Evolutionary conservation across 2,888 invertebrate species (phyloP).

Genomic region (Drosophila anceps): DNA sequence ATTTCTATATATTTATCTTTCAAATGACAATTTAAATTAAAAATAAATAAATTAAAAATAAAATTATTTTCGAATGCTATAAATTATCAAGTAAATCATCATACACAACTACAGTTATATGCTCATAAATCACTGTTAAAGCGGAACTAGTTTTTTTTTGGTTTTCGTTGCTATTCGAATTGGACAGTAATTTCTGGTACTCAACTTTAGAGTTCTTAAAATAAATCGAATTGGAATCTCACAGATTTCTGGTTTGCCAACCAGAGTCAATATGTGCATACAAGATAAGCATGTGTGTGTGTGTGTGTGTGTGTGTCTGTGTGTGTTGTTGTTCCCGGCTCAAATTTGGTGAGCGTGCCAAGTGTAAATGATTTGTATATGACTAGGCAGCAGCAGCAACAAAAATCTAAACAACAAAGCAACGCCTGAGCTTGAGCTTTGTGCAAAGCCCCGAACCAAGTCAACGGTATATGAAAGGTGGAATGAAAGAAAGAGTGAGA

Average conservation of each 20-base stretch:
- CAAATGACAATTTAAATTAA: too few species aligned
- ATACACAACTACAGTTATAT: neutral
- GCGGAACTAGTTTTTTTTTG: constrained; percentile 3
- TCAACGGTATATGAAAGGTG: constrained; percentile 19
- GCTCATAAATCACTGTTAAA: neutral
- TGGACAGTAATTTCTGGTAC: constrained; percentile 15
- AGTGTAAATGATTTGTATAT: constrained; percentile 60
- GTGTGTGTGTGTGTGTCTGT: neutral
- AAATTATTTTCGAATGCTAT: too few species aligned
- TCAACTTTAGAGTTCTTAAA: constrained; percentile 23
- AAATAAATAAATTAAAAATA: too few species aligned
- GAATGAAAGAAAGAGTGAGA: constrained; percentile 19
- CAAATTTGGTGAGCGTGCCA: constrained; percentile 40
- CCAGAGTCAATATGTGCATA: constrained; percentile 36
- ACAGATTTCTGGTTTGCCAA: constrained; percentile 52
- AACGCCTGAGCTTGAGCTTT: constrained; percentile 50
- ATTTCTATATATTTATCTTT: too few species aligned
- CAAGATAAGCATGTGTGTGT: constrained; percentile 4
- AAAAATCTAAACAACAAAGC: constrained; percentile 52
- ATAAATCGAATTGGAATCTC: constrained; percentile 31
- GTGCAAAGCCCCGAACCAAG: constrained; percentile 46
- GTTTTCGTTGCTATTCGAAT: constrained; percentile 4
- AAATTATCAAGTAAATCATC: too few species aligned
- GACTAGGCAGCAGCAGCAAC: constrained; percentile 38
- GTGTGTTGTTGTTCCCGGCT: constrained; percentile 19